Evolutionary conservation across 2,797 vertebrate species (phyloP), one percentile per base, ranked within the genome.

Genomic region (Amazona ochrocephala): DNA sequence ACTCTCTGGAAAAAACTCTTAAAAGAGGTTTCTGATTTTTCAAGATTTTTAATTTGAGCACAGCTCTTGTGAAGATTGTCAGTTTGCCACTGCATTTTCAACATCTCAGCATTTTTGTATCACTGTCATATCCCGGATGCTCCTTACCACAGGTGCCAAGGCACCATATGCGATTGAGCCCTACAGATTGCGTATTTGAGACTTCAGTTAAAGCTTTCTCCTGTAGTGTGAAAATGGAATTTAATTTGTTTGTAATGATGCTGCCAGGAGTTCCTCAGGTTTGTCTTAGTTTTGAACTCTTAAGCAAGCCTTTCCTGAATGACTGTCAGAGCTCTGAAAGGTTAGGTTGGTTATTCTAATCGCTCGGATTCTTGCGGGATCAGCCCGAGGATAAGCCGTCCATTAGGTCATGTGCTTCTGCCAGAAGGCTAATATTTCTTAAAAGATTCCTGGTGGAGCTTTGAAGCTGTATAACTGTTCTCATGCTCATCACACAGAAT

Each of bases 381-480:
- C 3, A 6, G 13, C 70, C 64, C 21, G 34, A 58, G 89, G 67
- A 54, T 84, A 79, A 76, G 39, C 21, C 18, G 13, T 67, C 53
- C 48, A 18, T 83, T 93, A 18, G 41, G 53, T 93, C 47, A 53
- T 73, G 50, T 91, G 8, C 16, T 92, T 62, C 34, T 96, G 94
- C 83, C 88, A 77, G 73, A 87, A 80, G 83, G 32, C 42, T 91
- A 73, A 47, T 95, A 58, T 73, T 91, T 92, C 74, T 73, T 91
- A 67, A 21, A 84, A 84, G 64, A 81, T 91, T 94, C 51, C 51
- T 81, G 53, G 42, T 18, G 62, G 48, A 80, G 64, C 80, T 93
- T 85, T 85, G 83, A 84, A 91, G 53, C 67, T 79, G 13, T 80
- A 7, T 80, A 83, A 80, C 45, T 85, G 4, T 42, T 87, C 45